Evolutionary conservation across 2,797 vertebrate species (phyloP).

Genomic region (Falco naumanni): DNA sequence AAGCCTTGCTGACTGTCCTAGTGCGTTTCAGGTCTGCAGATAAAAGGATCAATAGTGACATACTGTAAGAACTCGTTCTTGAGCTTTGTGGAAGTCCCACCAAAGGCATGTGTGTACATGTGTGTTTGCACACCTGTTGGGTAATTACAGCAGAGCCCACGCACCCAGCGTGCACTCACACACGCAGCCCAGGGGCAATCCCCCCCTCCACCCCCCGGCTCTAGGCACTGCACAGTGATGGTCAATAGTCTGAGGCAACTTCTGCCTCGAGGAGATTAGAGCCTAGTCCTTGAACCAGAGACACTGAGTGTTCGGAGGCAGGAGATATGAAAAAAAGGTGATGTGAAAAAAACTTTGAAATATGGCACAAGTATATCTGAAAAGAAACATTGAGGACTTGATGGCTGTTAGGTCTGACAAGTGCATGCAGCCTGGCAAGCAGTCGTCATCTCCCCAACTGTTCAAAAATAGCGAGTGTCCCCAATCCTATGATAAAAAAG

Average conservation of each 20-base stretch:
- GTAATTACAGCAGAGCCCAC: too few species aligned
- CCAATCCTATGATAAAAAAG: background rate
- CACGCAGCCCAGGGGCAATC: accelerated
- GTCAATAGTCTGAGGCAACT: accelerated
- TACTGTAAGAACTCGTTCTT: background rate
- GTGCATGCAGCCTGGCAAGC: background rate
- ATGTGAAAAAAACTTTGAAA: background rate
- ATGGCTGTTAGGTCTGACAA: background rate
- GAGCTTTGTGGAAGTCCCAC: background rate
- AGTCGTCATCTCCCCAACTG: background rate
- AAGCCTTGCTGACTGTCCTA: background rate
- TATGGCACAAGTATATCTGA: accelerated
- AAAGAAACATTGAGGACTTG: accelerated
- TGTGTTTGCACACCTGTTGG: background rate
- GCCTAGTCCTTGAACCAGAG: background rate
- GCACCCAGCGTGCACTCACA: accelerated
- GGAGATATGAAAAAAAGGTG: background rate
- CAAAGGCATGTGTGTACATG: accelerated
- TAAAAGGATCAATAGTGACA: background rate
- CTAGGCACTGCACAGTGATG: accelerated
- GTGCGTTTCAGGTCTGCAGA: background rate
- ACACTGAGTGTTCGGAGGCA: background rate
- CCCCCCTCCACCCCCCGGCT: background rate
- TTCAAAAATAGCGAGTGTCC: background rate
- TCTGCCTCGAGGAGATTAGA: background rate